These are phyloP conservation scores for Mormyrops attenuatus DNA, from an alignment of 2,797 vertebrate genomes.

Conservation along the genomic window DNA sequence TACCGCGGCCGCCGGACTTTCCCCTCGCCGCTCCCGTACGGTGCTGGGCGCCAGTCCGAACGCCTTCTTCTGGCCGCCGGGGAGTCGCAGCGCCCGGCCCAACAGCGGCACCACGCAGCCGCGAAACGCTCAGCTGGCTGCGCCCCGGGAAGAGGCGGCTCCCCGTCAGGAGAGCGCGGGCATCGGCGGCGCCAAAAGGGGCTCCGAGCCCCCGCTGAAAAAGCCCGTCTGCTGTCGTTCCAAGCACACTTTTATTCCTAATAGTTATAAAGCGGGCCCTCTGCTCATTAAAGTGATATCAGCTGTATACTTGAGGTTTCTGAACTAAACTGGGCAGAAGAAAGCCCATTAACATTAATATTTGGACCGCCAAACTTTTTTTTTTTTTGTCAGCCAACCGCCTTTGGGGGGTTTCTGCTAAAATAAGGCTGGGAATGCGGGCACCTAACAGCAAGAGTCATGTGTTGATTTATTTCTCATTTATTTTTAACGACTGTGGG, in stretches of 20 bases:
- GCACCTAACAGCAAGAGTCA: background rate
- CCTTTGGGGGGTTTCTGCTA: background rate
- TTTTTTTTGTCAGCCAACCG: background rate
- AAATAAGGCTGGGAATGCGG: background rate
- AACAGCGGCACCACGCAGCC: slow-evolving; percentile 1
- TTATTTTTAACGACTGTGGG: background rate
- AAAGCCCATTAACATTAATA: background rate
- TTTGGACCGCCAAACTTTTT: background rate
- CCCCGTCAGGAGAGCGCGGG: background rate
- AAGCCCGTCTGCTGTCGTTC: background rate
- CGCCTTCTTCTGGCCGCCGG: slow-evolving; percentile 17
- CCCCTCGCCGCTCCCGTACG: background rate
- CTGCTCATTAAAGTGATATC: background rate
- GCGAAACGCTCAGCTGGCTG: slow-evolving; percentile 40
- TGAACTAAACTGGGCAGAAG: background rate
- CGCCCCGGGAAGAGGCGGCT: slow-evolving; percentile 16
- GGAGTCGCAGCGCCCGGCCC: slow-evolving; percentile 10
- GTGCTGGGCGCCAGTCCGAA: slow-evolving; percentile 1
- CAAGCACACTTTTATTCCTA: background rate
- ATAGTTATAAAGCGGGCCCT: background rate
- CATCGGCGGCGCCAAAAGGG: background rate
- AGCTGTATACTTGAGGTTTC: background rate
- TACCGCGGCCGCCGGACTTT: slow-evolving; percentile 41
- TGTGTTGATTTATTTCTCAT: background rate
- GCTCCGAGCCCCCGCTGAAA: background rate